These are phyloP conservation scores for Cyrtodaria siliqua DNA, from an alignment of 2,888 invertebrate species.

Conservation along the genomic window DNA sequence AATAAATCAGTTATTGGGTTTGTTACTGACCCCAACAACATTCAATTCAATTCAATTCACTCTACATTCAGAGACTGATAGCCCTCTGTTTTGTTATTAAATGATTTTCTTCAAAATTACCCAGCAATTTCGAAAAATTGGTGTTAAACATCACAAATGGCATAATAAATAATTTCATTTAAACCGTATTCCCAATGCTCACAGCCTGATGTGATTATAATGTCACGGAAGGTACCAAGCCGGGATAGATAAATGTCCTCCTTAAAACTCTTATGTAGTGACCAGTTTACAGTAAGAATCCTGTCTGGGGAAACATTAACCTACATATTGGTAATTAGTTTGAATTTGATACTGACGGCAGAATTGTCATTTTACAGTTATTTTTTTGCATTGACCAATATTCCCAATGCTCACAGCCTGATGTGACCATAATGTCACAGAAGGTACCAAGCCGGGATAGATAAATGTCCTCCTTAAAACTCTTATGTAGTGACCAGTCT, in stretches of 20 bases:
- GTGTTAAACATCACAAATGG: no score
- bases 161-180: neutral
- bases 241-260: conserved; percentile 53
- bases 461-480: conserved; percentile 57
- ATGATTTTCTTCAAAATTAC: no score
- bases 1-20: no score
- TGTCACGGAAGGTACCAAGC: neutral
- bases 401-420: neutral
- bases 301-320: conserved; percentile 10
- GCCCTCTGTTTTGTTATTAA: no score
- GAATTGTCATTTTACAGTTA: no score
- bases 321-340: no score
- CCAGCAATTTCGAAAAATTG: no score
- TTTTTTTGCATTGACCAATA: no score
- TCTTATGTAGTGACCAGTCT: conserved; percentile 17
- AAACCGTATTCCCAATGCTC: neutral
- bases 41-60: no score
- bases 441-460: conserved; percentile 31
- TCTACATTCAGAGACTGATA: no score
- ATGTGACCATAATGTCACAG: neutral
- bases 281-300: neutral
- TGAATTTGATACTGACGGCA: no score
- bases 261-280: conserved; percentile 49
- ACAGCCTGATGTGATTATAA: neutral
- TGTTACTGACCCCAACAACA: no score